Evolutionary conservation across 2,113 vertebrate genomes (phyloP).

Genomic region (Platanista minor): DNA sequence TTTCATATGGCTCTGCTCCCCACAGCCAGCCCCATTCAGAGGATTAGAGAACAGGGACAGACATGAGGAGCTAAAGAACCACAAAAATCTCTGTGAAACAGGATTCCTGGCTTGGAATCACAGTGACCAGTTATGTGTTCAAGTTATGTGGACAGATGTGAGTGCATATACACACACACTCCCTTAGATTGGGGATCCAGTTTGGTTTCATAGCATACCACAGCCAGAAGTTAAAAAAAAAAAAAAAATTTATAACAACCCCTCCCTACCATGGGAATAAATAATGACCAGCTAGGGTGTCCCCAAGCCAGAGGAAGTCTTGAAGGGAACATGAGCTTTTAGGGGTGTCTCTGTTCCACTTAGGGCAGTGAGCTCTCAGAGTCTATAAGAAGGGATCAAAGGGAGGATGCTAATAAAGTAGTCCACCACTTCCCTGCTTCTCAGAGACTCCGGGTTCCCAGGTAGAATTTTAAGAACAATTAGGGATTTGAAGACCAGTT

Average conservation of each 20-base stretch:
- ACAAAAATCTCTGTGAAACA: slow-evolving; percentile 16
- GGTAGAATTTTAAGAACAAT: not conserved
- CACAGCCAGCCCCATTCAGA: not conserved
- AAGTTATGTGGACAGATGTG: not conserved
- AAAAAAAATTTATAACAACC: not conserved
- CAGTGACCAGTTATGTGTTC: not conserved
- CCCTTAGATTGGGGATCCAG: not conserved
- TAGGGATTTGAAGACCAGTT: not conserved
- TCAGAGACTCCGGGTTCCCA: not conserved
- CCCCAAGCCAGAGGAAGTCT: not conserved
- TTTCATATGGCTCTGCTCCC: not conserved
- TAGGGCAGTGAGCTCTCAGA: not conserved
- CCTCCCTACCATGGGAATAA: not conserved
- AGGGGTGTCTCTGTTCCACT: not conserved
- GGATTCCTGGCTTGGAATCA: not conserved
- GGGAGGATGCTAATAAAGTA: not conserved
- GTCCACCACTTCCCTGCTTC: not conserved
- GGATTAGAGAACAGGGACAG: slow-evolving; percentile 22
- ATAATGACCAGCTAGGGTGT: not conserved
- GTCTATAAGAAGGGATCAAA: not conserved
- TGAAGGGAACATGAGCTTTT: not conserved
- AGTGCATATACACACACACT: not conserved
- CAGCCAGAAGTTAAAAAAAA: not conserved
- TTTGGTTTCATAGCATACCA: not conserved
- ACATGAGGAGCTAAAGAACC: not conserved